These are phyloP conservation scores for Fragum fragum DNA, from an alignment of 2,888 invertebrate species.

Conservation along the genomic window DNA sequence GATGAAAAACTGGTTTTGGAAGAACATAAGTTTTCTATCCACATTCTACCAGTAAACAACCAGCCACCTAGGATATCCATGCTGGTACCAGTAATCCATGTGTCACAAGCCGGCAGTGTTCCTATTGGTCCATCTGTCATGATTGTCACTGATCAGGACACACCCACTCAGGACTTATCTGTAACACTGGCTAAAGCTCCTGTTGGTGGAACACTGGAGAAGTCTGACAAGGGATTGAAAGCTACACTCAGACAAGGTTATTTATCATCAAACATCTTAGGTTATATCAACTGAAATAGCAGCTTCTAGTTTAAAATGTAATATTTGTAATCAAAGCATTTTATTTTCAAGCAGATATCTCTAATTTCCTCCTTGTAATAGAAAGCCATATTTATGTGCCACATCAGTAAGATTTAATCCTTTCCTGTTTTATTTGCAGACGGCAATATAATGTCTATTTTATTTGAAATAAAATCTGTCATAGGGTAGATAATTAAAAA, in stretches of 20 bases:
- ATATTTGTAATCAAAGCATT: no score
- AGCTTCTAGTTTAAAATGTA: no score
- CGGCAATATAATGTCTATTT: no score
- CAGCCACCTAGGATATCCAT: constrained; percentile 76
- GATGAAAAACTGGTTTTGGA: constrained; percentile 57
- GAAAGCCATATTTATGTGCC: no score
- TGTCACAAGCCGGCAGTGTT: constrained; percentile 75
- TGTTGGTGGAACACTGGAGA: constrained; percentile 74
- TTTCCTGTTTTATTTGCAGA: no score
- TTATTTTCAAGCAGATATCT: no score
- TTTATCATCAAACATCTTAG: neutral
- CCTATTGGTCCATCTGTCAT: constrained; percentile 75
- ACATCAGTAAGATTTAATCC: no score
- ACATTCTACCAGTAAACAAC: constrained; percentile 82
- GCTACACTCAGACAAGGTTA: constrained; percentile 65
- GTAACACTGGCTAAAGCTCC: constrained; percentile 75
- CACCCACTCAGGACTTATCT: constrained; percentile 70
- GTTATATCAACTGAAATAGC: neutral
- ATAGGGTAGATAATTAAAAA: no score
- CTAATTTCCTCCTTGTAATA: no score
- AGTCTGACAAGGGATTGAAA: constrained; percentile 63
- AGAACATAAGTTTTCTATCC: constrained; percentile 80
- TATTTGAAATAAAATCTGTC: no score
- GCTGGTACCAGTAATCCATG: constrained; percentile 66
- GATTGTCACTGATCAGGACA: constrained; percentile 79